These are phyloP conservation scores for Eulemur macaco DNA, from an alignment of 2,113 vertebrate genomes.

Conservation along the genomic window DNA sequence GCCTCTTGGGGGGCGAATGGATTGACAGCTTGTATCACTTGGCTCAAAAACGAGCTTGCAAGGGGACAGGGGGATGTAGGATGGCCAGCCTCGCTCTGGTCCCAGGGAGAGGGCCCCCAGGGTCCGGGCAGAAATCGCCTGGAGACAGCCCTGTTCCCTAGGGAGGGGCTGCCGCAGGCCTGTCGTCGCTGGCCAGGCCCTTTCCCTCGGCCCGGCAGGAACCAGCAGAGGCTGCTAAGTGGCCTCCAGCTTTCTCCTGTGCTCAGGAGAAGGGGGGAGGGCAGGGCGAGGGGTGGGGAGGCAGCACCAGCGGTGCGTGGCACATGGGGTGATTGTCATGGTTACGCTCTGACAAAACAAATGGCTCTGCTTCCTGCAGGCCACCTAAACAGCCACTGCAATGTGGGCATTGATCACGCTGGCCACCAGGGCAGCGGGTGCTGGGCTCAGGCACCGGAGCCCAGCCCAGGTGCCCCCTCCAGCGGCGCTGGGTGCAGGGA, in stretches of 20 bases:
- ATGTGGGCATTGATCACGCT: conserved; percentile 72
- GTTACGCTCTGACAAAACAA: conserved; percentile 91
- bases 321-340: conserved; percentile 91
- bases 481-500: background rate
- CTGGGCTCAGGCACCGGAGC: background rate
- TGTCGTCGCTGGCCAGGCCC: background rate
- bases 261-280: conserved; percentile 41
- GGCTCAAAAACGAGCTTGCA: background rate
- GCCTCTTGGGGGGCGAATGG: background rate
- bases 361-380: conserved; percentile 85
- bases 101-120: background rate
- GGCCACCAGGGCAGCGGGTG: conserved; percentile 18
- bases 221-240: conserved; percentile 58
- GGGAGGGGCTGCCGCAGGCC: background rate
- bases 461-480: background rate
- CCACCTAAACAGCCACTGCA: conserved; percentile 82
- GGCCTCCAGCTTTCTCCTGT: conserved; percentile 54
- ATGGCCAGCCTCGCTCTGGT: background rate
- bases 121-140: background rate
- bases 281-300: background rate
- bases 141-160: background rate
- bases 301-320: conserved; percentile 55
- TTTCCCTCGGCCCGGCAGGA: background rate
- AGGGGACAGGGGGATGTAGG: background rate
- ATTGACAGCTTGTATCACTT: background rate